Evolutionary conservation across 2,888 invertebrate species (phyloP).

Genomic region (Conchocele bisecta): DNA sequence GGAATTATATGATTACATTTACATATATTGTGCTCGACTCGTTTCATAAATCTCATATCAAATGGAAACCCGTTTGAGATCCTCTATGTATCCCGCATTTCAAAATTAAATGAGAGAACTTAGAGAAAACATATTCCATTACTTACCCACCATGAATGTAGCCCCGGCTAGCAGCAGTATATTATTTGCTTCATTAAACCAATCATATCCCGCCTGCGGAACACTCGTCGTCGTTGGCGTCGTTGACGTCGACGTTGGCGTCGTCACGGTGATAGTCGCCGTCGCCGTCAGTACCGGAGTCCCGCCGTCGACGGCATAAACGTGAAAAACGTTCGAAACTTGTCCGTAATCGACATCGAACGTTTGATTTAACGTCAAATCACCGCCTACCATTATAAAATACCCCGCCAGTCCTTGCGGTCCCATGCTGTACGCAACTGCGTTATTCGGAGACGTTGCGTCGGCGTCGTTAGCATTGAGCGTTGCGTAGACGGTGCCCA

Average conservation of each 20-base stretch:
- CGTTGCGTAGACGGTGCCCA: slow-evolving; percentile 14
- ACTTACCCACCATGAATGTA: too few species aligned
- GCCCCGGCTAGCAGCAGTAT: too few species aligned
- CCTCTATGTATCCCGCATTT: too few species aligned
- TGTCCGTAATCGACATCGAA: slow-evolving; percentile 33
- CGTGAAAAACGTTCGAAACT: slow-evolving; percentile 26
- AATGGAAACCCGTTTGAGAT: too few species aligned
- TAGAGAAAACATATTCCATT: too few species aligned
- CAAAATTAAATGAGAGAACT: too few species aligned
- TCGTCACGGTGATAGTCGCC: slow-evolving; percentile 27
- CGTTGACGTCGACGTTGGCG: slow-evolving; percentile 26
- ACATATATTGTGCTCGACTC: too few species aligned
- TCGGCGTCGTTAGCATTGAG: slow-evolving; percentile 37
- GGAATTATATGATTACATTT: too few species aligned
- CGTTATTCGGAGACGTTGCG: slow-evolving; percentile 37
- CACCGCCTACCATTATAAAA: slow-evolving; percentile 19
- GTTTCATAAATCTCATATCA: too few species aligned
- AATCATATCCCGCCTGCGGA: slow-evolving; percentile 29
- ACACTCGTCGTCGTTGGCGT: slow-evolving; percentile 40
- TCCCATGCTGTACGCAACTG: slow-evolving; percentile 21
- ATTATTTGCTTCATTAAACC: neutral
- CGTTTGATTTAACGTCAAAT: slow-evolving; percentile 6
- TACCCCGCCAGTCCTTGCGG: slow-evolving; percentile 9
- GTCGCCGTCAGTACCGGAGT: slow-evolving; percentile 29
- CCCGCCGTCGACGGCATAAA: slow-evolving; percentile 44